These are phyloP conservation scores for Sardinella longiceps DNA, from an alignment of 2,797 vertebrate species.

Conservation along the genomic window DNA sequence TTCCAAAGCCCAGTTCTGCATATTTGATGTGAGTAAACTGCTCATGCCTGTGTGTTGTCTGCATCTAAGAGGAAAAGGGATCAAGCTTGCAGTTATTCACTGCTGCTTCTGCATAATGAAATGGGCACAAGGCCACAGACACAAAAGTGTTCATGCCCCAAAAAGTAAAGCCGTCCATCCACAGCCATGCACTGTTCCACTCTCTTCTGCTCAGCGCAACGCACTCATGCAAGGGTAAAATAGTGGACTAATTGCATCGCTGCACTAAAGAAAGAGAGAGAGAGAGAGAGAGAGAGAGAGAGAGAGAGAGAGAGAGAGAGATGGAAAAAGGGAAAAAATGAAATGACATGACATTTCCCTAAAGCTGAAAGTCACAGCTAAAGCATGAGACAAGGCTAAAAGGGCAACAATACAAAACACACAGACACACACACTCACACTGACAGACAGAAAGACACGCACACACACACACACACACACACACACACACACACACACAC, in stretches of 20 bases:
- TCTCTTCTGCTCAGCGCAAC: too few species aligned
- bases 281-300: neutral
- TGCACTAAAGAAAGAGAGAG: conserved; percentile 50
- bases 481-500: neutral
- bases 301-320: conserved; percentile 43
- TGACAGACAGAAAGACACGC: neutral
- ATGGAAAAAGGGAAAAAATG: neutral
- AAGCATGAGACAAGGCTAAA: neutral
- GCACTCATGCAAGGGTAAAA: neutral
- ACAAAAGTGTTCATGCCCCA: conserved; percentile 48
- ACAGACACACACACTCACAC: neutral
- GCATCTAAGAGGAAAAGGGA: neutral
- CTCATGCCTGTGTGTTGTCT: neutral
- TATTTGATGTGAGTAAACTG: neutral
- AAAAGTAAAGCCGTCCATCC: neutral
- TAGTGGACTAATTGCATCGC: conserved; percentile 54
- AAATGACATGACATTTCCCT: conserved; percentile 21
- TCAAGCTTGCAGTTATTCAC: neutral
- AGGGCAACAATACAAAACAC: neutral
- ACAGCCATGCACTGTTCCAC: too few species aligned
- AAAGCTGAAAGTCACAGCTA: conserved; percentile 21
- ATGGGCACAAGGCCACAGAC: conserved; percentile 30
- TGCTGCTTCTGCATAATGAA: neutral
- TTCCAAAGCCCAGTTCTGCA: too few species aligned
- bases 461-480: conserved; percentile 1